Base-by-base conservation (phyloP, 2,888 invertebrate species). In the Ectemnius continuus region DNA sequence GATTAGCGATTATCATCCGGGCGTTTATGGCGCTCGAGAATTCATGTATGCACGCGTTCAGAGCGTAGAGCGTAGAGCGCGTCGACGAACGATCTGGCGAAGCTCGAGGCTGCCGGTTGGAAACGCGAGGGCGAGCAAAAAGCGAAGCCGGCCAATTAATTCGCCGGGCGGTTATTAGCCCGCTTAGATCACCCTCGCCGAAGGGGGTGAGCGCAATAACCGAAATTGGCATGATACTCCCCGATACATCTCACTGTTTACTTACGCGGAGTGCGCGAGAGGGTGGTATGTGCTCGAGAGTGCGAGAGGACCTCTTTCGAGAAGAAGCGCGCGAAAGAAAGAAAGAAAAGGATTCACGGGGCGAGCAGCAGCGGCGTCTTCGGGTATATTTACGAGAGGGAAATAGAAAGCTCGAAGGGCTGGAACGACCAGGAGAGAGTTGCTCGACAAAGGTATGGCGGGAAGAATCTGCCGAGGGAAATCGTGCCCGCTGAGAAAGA, bases 151-250 rank as follows among this genome's bases (percentile, higher is more conserved):
- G n/a, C 23, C 2, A 3, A 57, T 6, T 28, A 58, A 58, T 62
- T 28, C 57, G 58, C 61, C 8, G 16, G 47, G 57, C 58, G 57
- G 46, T 68, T 62, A 58, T 68, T 68, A 62, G n/a, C 28, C 58
- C 28, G 20, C 69, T 67, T 63, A 48, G 26, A n/a, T 48, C 60
- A 48, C 26, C 62, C 58, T 75, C 62, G 20, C 16, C 28, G 11
- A n/a, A n/a, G 52, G 52, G 69, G 68, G 66, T 71, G 61, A 56
- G 56, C 36, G 66, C 73, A 63, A 70, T 79, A 77, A 76, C 59
- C 68, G 64, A 82, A 82, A 82, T 81, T 81, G 82, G 73, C 73
- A 2, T 11, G 36, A 2, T 23, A 23, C 23, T 23, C 23, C 4
- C 11, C 6, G 8, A 36, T 36, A 36, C 36, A 36, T 36, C 8